These are phyloP conservation scores for Dryocosmus kuriphilus DNA, from an alignment of 2,888 invertebrate species.

Conservation along the genomic window DNA sequence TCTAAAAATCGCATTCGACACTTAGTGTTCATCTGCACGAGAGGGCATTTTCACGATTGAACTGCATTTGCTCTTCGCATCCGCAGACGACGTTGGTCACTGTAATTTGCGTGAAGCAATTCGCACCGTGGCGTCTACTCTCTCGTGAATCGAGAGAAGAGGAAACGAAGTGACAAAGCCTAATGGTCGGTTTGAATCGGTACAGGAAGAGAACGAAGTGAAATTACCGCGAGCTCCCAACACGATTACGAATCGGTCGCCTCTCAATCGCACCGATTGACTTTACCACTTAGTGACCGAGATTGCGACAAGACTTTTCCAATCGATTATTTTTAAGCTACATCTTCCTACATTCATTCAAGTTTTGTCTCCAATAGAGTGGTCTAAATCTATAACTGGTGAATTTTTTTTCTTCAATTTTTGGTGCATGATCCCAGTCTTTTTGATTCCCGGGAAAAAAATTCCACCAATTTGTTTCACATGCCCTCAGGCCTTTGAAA, in stretches of 20 bases:
- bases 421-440: no score
- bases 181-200: constrained; percentile 54
- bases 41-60: not conserved
- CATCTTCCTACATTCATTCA: not conserved
- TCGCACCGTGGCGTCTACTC: constrained; percentile 48
- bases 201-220: constrained; percentile 35
- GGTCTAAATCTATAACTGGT: no score
- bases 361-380: no score
- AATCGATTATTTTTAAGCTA: not conserved
- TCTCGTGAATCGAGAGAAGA: constrained; percentile 33
- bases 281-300: constrained; percentile 18
- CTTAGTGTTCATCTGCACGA: not conserved
- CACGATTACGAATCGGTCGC: constrained; percentile 31
- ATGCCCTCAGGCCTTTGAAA: no score
- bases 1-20: not conserved
- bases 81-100: constrained; percentile 50
- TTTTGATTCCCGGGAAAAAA: no score
- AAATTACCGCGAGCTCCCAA: constrained; percentile 34
- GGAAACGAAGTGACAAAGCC: constrained; percentile 54
- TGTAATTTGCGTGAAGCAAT: constrained; percentile 62
- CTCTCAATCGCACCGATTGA: constrained; percentile 8
- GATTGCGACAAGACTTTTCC: not conserved
- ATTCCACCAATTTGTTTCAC: no score
- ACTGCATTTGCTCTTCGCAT: constrained; percentile 15
- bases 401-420: no score